phyloP scores from a whole-genome alignment of 2,888 invertebrate species.

The Diaperis boleti region DNA sequence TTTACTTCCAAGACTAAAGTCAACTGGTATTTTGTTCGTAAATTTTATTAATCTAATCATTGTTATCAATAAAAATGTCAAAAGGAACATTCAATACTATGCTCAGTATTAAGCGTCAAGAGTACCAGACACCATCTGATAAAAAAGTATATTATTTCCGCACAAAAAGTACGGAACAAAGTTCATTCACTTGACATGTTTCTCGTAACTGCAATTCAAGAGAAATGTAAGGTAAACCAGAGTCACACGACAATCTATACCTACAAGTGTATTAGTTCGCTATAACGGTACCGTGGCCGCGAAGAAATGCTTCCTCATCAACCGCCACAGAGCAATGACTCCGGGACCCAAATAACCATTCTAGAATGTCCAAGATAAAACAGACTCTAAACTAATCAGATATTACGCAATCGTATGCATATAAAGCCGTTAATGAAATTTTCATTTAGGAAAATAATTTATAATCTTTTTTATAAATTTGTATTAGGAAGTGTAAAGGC shows the following conservation, averaged over 20 bases:
- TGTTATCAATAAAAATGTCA: too few species aligned
- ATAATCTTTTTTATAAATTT: too few species aligned
- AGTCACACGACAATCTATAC: conserved; percentile 36
- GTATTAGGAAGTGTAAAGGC: too few species aligned
- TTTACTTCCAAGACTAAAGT: too few species aligned
- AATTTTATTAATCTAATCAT: too few species aligned
- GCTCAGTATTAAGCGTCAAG: too few species aligned
- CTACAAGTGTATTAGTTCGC: conserved; percentile 45
- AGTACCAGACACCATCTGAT: too few species aligned
- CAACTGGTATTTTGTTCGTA: too few species aligned
- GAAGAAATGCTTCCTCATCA: conserved; percentile 51
- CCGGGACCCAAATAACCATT: conserved; percentile 49
- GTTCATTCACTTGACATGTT: conserved; percentile 34
- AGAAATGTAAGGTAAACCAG: conserved; percentile 39
- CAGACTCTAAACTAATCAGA: conserved; percentile 28
- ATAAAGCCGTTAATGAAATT: background rate
- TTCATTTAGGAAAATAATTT: background rate
- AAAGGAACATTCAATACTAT: too few species aligned
- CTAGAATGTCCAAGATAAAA: conserved; percentile 33
- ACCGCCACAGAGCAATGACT: conserved; percentile 49
- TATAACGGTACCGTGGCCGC: conserved; percentile 53
- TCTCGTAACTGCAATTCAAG: conserved; percentile 1
- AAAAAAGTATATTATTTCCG: too few species aligned
- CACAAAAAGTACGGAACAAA: too few species aligned
- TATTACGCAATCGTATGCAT: conserved; percentile 30